phyloP scores from a whole-genome alignment of 2,797 vertebrate genomes.

The Passerculus sandwichensis region DNA sequence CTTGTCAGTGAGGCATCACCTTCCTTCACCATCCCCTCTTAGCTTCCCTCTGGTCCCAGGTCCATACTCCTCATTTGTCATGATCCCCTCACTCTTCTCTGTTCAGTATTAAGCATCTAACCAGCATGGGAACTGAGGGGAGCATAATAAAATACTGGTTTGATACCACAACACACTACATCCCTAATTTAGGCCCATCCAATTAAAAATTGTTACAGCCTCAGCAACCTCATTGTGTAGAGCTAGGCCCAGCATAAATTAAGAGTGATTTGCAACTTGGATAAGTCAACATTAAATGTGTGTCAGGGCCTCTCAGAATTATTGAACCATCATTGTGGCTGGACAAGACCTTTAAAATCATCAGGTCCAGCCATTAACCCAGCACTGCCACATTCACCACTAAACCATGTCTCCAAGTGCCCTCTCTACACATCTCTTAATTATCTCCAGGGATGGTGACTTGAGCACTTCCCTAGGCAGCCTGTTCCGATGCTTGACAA shows the following conservation, averaged over 20 bases:
- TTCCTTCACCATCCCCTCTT: not conserved
- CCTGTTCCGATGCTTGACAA: not conserved
- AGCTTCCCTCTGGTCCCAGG: not conserved
- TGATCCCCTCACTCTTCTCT: not conserved
- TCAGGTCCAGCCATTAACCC: not conserved
- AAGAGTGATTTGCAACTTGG: not conserved
- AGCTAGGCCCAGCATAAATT: not conserved
- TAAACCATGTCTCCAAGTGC: not conserved
- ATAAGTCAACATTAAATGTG: conserved; percentile 8
- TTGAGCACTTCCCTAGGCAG: not conserved
- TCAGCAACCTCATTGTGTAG: not conserved
- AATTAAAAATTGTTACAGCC: conserved; percentile 16
- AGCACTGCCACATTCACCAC: not conserved
- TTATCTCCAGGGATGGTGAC: not conserved
- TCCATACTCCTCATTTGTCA: not conserved
- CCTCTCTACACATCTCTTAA: not conserved
- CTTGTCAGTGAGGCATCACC: not conserved
- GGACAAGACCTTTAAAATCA: not conserved
- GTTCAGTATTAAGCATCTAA: not conserved
- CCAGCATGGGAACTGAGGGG: not conserved
- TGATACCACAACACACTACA: not conserved
- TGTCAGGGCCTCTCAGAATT: not conserved
- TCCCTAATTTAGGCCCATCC: not conserved
- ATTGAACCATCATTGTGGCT: not conserved
- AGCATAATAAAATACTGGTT: not conserved